phyloP scores from a whole-genome alignment of 1,140 invertebrate species.

The Megathymus violae region DNA sequence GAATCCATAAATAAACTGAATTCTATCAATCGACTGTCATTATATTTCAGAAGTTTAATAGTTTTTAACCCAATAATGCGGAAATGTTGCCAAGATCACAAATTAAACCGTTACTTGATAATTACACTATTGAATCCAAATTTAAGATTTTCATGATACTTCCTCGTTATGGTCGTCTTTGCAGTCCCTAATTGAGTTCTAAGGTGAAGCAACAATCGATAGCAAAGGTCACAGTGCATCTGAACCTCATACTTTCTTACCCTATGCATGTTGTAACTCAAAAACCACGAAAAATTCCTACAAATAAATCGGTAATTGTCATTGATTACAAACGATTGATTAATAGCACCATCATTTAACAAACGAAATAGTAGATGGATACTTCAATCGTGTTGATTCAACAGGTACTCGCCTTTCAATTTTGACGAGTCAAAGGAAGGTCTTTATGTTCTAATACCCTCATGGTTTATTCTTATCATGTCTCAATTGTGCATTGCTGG shows the following conservation, averaged over 20 bases:
- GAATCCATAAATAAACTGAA: background rate
- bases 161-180: slow-evolving; percentile 17
- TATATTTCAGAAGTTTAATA: background rate
- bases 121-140: slow-evolving; percentile 19
- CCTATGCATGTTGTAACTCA: slow-evolving; percentile 18
- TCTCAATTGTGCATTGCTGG: slow-evolving; percentile 22
- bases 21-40: background rate
- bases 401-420: slow-evolving; percentile 23
- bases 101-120: slow-evolving; percentile 2
- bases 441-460: slow-evolving; percentile 29
- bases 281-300: slow-evolving; percentile 20
- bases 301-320: slow-evolving; percentile 31
- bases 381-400: slow-evolving; percentile 21
- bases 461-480: slow-evolving; percentile 14
- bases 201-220: slow-evolving; percentile 32
- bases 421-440: slow-evolving; percentile 26
- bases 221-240: slow-evolving; percentile 16
- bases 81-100: background rate
- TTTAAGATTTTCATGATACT: slow-evolving; percentile 1
- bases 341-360: slow-evolving; percentile 22
- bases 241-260: slow-evolving; percentile 16
- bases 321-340: slow-evolving; percentile 30
- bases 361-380: slow-evolving; percentile 20
- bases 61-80: background rate
- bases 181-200: slow-evolving; percentile 25